phyloP scores from a whole-genome alignment of 2,888 invertebrate genomes.

The Cryptus viduatorius region DNA sequence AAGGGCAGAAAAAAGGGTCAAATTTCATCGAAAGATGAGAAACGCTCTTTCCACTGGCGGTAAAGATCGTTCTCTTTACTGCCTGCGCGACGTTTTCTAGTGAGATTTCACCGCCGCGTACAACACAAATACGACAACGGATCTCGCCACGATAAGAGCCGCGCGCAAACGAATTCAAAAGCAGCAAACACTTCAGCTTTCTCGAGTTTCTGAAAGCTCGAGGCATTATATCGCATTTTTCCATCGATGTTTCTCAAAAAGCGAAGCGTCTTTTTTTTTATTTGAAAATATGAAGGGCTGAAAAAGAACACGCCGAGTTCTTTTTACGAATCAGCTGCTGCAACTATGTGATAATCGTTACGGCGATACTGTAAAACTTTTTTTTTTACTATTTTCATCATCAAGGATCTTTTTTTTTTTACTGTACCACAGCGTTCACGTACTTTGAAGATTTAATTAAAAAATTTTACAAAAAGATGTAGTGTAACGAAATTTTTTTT shows the following conservation, averaged over 20 bases:
- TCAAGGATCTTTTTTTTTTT: no score
- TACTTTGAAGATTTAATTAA: no score
- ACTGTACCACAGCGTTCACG: no score
- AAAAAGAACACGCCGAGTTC: neutral
- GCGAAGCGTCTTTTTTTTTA: neutral
- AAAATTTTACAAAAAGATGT: no score
- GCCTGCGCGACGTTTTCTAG: neutral
- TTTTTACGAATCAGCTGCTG: no score
- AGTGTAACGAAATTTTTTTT: no score
- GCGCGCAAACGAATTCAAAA: slow-evolving; percentile 20
- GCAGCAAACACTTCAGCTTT: slow-evolving; percentile 33
- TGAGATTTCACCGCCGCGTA: neutral
- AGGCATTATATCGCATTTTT: slow-evolving; percentile 8
- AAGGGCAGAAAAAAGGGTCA: no score
- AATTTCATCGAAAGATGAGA: no score
- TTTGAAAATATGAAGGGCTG: neutral
- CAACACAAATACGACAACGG: slow-evolving; percentile 14
- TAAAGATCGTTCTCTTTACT: neutral
- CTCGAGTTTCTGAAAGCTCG: slow-evolving; percentile 27
- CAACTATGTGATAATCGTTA: no score
- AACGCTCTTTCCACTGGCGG: slow-evolving; percentile 19
- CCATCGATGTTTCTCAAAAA: neutral
- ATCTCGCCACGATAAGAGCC: neutral
- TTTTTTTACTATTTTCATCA: no score
- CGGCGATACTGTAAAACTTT: no score